These are phyloP conservation scores for Sandelia bainsii DNA, from an alignment of 2,797 vertebrate species.

Conservation along the genomic window DNA sequence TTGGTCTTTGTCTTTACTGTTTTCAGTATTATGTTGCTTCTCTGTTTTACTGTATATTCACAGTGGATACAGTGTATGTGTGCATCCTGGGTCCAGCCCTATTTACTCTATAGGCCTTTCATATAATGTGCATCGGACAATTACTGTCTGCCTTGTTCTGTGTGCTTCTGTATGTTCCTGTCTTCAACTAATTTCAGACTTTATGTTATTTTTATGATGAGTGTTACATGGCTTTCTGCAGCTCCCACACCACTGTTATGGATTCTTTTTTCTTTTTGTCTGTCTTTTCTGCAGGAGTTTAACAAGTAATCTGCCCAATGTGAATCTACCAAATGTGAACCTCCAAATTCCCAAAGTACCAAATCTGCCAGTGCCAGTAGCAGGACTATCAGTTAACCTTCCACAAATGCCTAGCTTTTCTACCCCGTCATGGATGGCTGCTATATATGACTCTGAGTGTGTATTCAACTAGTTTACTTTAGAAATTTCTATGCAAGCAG, in stretches of 20 bases:
- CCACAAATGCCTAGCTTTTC: conserved; percentile 99
- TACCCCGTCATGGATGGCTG: conserved; percentile 99
- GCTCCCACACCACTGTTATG: conserved; percentile 97
- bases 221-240: conserved; percentile 93
- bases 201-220: conserved; percentile 83
- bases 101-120: conserved; percentile 58
- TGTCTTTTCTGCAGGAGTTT: conserved; percentile 99
- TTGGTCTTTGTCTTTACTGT: conserved; percentile 35
- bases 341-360: conserved; percentile 99
- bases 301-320: conserved; percentile 99
- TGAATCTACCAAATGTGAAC: conserved; percentile 99
- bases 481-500: conserved; percentile 90
- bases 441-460: conserved; percentile 99
- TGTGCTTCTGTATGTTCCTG: conserved; percentile 65
- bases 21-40: conserved; percentile 48
- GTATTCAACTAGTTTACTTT: conserved; percentile 97
- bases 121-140: conserved; percentile 64
- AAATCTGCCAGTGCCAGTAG: conserved; percentile 95
- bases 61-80: conserved; percentile 44
- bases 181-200: conserved; percentile 78
- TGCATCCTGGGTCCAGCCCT: conserved; percentile 44
- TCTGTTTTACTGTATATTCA: conserved; percentile 52
- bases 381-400: conserved; percentile 99
- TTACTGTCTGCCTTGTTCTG: conserved; percentile 58
- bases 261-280: conserved; percentile 98